Evolutionary conservation across 2,888 invertebrate genomes (phyloP).

Genomic region (Acronicta alni): DNA sequence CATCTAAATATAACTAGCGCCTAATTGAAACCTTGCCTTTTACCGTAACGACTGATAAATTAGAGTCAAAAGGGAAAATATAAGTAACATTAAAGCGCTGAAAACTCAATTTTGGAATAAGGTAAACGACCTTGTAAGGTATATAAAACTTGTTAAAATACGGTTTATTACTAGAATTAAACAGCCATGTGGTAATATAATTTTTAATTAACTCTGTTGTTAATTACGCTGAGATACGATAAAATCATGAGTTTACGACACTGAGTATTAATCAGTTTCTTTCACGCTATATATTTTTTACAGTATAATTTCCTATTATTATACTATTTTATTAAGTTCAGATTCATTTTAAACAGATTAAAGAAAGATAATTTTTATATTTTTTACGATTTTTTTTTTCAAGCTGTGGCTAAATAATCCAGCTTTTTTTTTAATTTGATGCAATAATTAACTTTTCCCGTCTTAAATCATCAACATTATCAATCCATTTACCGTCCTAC

Average conservation of each 20-base stretch:
- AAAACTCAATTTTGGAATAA: constrained; percentile 51
- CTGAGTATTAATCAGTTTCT: neutral
- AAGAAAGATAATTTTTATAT: neutral
- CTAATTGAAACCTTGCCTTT: constrained; percentile 53
- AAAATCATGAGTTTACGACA: neutral
- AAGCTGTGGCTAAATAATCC: no score
- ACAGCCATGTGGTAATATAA: neutral
- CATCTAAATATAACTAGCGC: constrained; percentile 48
- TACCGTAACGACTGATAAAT: constrained; percentile 47
- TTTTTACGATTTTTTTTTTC: no score
- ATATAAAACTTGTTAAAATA: constrained; percentile 27
- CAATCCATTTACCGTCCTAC: no score
- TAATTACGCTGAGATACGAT: neutral
- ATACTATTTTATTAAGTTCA: neutral
- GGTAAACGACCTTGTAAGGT: constrained; percentile 29
- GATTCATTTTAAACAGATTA: neutral
- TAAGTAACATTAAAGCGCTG: constrained; percentile 47
- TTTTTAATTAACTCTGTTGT: constrained; percentile 36
- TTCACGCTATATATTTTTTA: neutral
- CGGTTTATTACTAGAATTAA: constrained; percentile 28
- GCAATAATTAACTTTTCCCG: no score
- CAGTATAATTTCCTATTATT: no score
- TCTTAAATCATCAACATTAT: no score
- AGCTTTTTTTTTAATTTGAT: no score
- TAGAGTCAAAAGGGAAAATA: constrained; percentile 30